Conservation (phyloP, 2,113 vertebrate genomes). For the Reinhardtius hippoglossoides region DNA sequence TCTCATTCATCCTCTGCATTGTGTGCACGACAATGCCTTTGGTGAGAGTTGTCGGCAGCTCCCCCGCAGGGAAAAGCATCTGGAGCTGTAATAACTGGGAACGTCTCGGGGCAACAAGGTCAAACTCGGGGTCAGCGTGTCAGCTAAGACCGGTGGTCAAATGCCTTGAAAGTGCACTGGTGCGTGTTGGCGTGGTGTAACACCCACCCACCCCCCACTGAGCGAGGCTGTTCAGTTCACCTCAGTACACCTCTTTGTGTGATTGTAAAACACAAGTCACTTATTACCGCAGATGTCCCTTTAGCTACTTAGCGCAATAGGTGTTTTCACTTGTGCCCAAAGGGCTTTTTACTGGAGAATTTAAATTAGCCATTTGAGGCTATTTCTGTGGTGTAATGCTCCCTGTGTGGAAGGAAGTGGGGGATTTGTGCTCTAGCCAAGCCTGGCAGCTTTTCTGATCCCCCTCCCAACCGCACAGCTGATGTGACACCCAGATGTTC, state of each 20-base stretch:
- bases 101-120: conserved; percentile 35
- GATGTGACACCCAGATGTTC: conserved; percentile 35
- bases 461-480: conserved; percentile 16
- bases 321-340: background rate
- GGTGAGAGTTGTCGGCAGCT: conserved; percentile 40
- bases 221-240: conserved; percentile 3
- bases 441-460: conserved; percentile 1
- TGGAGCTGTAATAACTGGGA: conserved; percentile 34
- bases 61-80: conserved; percentile 36
- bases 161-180: conserved; percentile 48
- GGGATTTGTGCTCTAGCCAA: background rate
- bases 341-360: conserved; percentile 3
- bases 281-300: conserved; percentile 4
- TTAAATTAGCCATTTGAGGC: background rate
- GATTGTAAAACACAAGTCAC: background rate
- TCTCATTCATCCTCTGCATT: conserved; percentile 29
- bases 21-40: conserved; percentile 31
- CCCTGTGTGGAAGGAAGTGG: background rate
- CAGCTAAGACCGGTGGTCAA: conserved; percentile 41
- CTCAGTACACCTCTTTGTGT: background rate
- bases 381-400: background rate
- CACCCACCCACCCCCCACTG: background rate
- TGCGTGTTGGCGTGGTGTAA: conserved; percentile 33
- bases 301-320: background rate
- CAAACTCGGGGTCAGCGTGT: conserved; percentile 62